Evolutionary conservation across 2,888 invertebrate genomes (phyloP).

Genomic region (Pterostichus madidus): DNA sequence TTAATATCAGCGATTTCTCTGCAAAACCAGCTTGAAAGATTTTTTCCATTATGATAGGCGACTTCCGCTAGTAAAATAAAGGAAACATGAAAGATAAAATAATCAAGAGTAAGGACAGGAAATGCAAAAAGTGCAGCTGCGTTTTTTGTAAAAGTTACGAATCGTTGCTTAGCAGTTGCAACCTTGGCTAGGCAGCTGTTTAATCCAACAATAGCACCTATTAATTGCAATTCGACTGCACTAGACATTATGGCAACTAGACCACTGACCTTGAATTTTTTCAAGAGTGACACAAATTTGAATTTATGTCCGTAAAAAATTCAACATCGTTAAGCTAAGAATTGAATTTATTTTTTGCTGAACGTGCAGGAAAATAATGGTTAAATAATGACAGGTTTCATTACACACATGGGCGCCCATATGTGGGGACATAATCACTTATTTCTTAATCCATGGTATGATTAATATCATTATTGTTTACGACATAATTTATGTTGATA

Average conservation of each 20-base stretch:
- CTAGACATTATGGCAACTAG: slow-evolving; percentile 25
- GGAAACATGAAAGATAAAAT: slow-evolving; percentile 62
- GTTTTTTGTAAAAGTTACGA: slow-evolving; percentile 50
- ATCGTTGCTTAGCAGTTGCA: slow-evolving; percentile 19
- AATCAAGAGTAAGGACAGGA: slow-evolving; percentile 64
- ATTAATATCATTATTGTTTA: not conserved
- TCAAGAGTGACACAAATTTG: slow-evolving; percentile 22
- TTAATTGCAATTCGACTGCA: slow-evolving; percentile 30
- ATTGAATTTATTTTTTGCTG: slow-evolving; percentile 15
- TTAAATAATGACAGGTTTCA: slow-evolving; percentile 20
- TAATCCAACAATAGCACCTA: slow-evolving; percentile 26
- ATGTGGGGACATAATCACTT: slow-evolving; percentile 16
- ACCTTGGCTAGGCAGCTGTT: slow-evolving; percentile 37
- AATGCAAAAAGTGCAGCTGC: slow-evolving; percentile 65
- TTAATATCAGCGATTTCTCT: slow-evolving; percentile 41
- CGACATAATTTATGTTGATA: too few relatives aligned
- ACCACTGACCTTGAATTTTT: slow-evolving; percentile 13
- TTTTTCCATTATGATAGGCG: slow-evolving; percentile 52
- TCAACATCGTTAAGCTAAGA: slow-evolving; percentile 1
- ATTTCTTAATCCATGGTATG: not conserved
- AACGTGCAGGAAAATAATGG: slow-evolving; percentile 9
- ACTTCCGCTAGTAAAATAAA: slow-evolving; percentile 63
- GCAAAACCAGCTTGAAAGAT: slow-evolving; percentile 20
- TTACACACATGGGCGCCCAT: slow-evolving; percentile 36
- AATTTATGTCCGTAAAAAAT: not conserved